A percentile compares a stretch with the other conserved stretches of the same genome.
phyloP scores from a whole-genome alignment of 2,113 vertebrate species.

The Pseudonaja textilis region DNA sequence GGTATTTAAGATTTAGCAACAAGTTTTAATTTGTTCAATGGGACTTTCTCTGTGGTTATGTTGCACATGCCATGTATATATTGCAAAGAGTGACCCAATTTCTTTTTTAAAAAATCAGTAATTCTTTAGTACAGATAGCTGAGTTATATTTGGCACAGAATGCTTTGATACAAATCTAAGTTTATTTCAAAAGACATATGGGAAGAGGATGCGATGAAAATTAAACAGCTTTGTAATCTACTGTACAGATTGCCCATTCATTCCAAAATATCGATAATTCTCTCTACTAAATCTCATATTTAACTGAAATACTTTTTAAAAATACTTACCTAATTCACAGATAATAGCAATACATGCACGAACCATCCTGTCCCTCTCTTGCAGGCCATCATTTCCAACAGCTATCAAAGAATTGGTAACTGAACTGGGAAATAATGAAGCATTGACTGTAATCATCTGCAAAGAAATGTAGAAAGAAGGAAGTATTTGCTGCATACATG shows the following conservation, averaged over 20 bases:
- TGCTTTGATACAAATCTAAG: neutral
- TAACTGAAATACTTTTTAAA: neutral
- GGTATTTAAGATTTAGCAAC: neutral
- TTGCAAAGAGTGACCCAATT: too few relatives aligned
- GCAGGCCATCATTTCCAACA: conserved; percentile 95
- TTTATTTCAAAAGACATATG: neutral
- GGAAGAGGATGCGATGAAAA: neutral
- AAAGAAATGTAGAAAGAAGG: conserved; percentile 9
- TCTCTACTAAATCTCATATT: neutral
- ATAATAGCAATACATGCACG: conserved; percentile 96
- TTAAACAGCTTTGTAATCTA: neutral
- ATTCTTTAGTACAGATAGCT: neutral
- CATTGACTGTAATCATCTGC: conserved; percentile 99
- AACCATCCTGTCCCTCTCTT: conserved; percentile 97
- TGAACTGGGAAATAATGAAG: conserved; percentile 93
- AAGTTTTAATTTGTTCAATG: neutral
- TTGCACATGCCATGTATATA: neutral
- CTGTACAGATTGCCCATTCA: neutral
- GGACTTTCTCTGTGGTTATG: neutral
- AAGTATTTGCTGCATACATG: neutral
- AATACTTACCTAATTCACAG: conserved; percentile 90
- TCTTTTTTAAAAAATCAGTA: neutral
- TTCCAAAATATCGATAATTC: neutral
- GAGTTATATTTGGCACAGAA: neutral
- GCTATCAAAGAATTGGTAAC: conserved; percentile 96